These are phyloP conservation scores for Equus quagga DNA, from an alignment of 2,113 vertebrate genomes.

Conservation along the genomic window DNA sequence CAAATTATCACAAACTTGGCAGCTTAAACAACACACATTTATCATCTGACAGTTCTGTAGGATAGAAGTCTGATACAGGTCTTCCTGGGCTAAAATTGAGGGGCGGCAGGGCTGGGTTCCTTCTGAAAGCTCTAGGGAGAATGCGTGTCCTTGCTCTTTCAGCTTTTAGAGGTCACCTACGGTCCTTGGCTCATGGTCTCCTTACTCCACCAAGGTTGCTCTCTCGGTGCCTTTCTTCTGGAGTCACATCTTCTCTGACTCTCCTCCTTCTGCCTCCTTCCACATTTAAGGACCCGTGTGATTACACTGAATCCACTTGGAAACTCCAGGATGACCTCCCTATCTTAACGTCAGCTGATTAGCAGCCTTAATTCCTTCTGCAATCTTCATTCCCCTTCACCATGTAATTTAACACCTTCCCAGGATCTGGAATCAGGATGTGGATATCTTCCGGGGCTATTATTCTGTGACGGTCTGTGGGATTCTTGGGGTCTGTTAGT, in stretches of 20 bases:
- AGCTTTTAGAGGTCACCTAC: not conserved
- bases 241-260: rapidly evolving
- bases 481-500: not conserved
- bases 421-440: not conserved
- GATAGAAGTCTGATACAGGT: rapidly evolving
- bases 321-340: not conserved
- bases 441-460: not conserved
- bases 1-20: rapidly evolving
- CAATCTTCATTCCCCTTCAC: not conserved
- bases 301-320: too few species aligned
- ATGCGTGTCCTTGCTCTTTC: not conserved
- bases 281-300: not conserved
- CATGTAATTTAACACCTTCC: not conserved
- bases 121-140: not conserved
- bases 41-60: not conserved
- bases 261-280: not conserved
- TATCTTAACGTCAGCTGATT: not conserved
- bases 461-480: not conserved
- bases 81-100: not conserved
- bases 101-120: not conserved
- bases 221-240: not conserved
- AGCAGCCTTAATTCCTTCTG: not conserved
- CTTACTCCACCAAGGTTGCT: rapidly evolving
- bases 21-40: too few species aligned
- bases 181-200: not conserved